Evolutionary conservation across 2,888 invertebrate species (phyloP).

Genomic region (Andrena bucephala): DNA sequence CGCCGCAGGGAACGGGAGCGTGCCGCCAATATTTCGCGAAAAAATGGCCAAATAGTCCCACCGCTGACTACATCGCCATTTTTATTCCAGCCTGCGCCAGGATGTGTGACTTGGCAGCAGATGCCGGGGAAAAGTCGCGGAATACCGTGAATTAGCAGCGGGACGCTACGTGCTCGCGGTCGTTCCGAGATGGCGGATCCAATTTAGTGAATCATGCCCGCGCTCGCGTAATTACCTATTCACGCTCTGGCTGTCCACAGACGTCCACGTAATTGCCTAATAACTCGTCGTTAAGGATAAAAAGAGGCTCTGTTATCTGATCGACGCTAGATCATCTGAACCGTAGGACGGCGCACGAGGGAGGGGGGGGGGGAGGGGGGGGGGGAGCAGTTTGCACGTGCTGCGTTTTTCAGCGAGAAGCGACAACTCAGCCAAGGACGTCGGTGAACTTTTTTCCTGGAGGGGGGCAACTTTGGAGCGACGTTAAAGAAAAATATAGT

Average conservation of each 20-base stretch:
- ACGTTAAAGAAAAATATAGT: too few species aligned
- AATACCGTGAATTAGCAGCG: conserved; percentile 46
- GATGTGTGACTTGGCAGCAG: conserved; percentile 63
- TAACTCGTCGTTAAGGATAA: conserved; percentile 28
- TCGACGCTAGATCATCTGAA: background rate
- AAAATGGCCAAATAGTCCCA: background rate
- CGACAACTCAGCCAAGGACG: too few species aligned
- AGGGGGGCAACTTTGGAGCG: too few species aligned
- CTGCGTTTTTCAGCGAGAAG: too few species aligned
- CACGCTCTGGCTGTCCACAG: conserved; percentile 34
- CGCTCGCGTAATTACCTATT: conserved; percentile 62
- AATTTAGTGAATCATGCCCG: conserved; percentile 42
- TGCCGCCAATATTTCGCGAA: background rate
- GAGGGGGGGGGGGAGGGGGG: too few species aligned
- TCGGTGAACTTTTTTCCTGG: too few species aligned
- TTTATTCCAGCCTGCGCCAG: conserved; percentile 15
- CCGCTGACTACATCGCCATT: background rate
- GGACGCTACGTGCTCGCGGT: conserved; percentile 26
- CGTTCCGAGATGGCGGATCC: conserved; percentile 53
- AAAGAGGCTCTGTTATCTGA: background rate
- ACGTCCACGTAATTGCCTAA: conserved; percentile 23
- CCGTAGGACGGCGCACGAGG: background rate
- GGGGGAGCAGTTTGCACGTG: too few species aligned
- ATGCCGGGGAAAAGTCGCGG: background rate
- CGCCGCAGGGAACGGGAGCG: background rate